These are phyloP conservation scores for Rhinoderma darwinii DNA, from an alignment of 2,113 vertebrate genomes.

Conservation along the genomic window DNA sequence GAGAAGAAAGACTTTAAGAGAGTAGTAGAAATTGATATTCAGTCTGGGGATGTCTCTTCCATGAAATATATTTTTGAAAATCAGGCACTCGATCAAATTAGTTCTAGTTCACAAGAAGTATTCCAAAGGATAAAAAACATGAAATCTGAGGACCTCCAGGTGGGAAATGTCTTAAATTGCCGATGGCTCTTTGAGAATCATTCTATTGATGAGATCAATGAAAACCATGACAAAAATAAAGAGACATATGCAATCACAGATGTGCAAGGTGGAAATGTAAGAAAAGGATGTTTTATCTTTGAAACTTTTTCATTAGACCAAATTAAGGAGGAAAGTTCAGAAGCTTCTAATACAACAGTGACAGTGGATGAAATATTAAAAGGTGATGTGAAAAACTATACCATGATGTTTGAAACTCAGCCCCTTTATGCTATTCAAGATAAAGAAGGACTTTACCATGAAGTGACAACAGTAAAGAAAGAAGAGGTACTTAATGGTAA, in stretches of 20 bases:
- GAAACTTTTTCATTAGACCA: slow-evolving; percentile 86
- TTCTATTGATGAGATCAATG: slow-evolving; percentile 79
- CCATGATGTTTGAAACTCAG: slow-evolving; percentile 89
- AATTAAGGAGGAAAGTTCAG: slow-evolving; percentile 80
- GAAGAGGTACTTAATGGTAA: slow-evolving; percentile 86
- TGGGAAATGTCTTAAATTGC: slow-evolving; percentile 83
- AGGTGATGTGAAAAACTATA: slow-evolving; percentile 85
- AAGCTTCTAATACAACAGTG: slow-evolving; percentile 68
- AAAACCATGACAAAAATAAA: slow-evolving; percentile 68
- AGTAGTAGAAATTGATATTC: slow-evolving; percentile 82
- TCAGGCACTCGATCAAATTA: slow-evolving; percentile 82
- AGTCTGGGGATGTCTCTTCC: slow-evolving; percentile 84
- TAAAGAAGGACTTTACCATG: slow-evolving; percentile 86
- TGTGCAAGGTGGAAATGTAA: slow-evolving; percentile 85
- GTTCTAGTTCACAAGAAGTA: slow-evolving; percentile 80
- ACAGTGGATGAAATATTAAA: slow-evolving; percentile 77
- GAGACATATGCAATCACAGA: slow-evolving; percentile 77
- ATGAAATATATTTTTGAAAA: slow-evolving; percentile 90
- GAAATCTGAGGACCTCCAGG: slow-evolving; percentile 84
- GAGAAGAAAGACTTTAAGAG: slow-evolving; percentile 75
- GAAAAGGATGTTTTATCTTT: slow-evolving; percentile 86
- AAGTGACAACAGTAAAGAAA: slow-evolving; percentile 90
- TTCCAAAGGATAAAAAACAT: slow-evolving; percentile 80
- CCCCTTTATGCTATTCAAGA: slow-evolving; percentile 91
- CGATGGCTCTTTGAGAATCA: slow-evolving; percentile 91